Evolutionary conservation across 2,113 vertebrate species (phyloP).

Genomic region (Notechis scutatus): DNA sequence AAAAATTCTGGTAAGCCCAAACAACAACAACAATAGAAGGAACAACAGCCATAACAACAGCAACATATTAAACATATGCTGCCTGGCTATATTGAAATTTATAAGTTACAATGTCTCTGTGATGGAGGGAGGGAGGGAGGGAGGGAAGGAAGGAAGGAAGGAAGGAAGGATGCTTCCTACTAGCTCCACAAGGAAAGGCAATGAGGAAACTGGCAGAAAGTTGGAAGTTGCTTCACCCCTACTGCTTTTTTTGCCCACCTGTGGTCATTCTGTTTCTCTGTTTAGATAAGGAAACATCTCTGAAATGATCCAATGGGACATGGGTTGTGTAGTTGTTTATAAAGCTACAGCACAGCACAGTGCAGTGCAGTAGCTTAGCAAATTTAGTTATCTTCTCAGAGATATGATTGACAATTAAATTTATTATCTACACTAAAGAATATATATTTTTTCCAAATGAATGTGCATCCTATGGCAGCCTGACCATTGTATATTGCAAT

Average conservation of each 20-base stretch:
- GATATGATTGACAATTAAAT: not conserved
- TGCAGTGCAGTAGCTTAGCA: not conserved
- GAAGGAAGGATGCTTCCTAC: no score
- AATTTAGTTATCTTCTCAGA: not conserved
- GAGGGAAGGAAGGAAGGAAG: not conserved
- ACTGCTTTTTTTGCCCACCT: no score
- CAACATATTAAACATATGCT: not conserved
- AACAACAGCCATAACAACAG: not conserved
- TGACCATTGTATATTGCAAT: constrained; percentile 16
- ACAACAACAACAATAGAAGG: not conserved
- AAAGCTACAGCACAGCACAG: not conserved
- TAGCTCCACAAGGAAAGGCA: no score
- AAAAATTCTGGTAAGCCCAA: not conserved
- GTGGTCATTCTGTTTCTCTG: no score
- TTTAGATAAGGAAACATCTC: no score
- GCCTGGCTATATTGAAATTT: not conserved
- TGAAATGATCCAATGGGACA: no score
- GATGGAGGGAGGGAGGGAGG: no score
- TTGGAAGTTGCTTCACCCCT: no score
- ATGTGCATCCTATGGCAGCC: constrained; percentile 9
- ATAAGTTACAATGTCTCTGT: not conserved
- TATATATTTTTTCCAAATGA: constrained; percentile 27
- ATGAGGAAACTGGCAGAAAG: no score
- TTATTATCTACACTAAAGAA: no score
- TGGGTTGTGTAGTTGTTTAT: constrained; percentile 13